Evolutionary conservation across 2,888 invertebrate genomes (phyloP).

Genomic region (Chesias legatella): DNA sequence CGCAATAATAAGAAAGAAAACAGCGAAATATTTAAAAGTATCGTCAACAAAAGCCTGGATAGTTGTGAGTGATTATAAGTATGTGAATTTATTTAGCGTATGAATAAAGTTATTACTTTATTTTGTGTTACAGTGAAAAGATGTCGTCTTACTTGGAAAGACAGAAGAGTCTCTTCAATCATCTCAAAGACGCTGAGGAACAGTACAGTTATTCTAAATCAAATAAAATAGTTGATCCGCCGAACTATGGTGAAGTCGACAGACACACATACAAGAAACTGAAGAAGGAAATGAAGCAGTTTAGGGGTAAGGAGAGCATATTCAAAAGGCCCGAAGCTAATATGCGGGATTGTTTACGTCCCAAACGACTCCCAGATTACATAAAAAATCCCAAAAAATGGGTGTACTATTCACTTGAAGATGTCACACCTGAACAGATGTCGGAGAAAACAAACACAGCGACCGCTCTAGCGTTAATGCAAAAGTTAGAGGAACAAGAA

Average conservation of each 20-base stretch:
- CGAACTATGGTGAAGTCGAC: conserved; percentile 55
- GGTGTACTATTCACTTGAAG: conserved; percentile 88
- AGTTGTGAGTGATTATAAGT: background rate
- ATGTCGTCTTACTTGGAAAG: conserved; percentile 79
- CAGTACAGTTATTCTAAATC: conserved; percentile 62
- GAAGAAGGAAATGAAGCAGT: conserved; percentile 80
- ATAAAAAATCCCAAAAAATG: conserved; percentile 90
- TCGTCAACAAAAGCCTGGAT: no score
- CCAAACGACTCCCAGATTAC: conserved; percentile 63
- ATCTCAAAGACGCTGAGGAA: conserved; percentile 83
- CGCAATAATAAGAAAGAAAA: no score
- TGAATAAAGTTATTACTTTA: background rate
- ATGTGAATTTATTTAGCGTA: background rate
- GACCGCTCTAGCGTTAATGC: conserved; percentile 88
- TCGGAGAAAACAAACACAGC: conserved; percentile 88
- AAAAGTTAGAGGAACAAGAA: conserved; percentile 82
- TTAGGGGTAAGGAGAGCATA: conserved; percentile 87
- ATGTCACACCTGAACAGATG: conserved; percentile 87
- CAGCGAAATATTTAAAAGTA: no score
- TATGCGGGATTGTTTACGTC: conserved; percentile 78
- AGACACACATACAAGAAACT: conserved; percentile 57
- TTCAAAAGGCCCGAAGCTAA: conserved; percentile 88
- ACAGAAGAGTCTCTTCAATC: conserved; percentile 85
- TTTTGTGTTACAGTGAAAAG: conserved; percentile 16
- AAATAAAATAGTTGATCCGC: conserved; percentile 48